Percentiles rank a stretch among this genome's conserved stretches.
Evolutionary conservation across 2,113 vertebrate genomes (phyloP).

Genomic region (Chionis minor): DNA sequence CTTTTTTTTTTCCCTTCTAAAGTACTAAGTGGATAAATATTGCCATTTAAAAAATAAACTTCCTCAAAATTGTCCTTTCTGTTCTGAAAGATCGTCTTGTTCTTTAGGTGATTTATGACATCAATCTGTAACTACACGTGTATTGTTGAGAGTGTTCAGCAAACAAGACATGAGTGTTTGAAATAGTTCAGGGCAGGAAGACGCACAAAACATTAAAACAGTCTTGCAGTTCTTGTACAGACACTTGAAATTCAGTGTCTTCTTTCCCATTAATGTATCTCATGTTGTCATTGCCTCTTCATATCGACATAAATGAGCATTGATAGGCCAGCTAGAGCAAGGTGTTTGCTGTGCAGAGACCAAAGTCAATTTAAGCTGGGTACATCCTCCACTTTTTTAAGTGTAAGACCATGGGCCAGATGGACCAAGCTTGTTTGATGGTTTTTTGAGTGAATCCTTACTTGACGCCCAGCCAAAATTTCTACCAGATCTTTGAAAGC

Average conservation of each 20-base stretch:
- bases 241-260: slow-evolving; percentile 31
- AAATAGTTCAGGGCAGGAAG: slow-evolving; percentile 49
- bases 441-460: not conserved
- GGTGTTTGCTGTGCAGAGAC: not conserved
- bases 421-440: not conserved
- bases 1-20: not conserved
- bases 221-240: not conserved
- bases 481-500: not conserved
- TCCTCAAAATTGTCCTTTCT: slow-evolving; percentile 57
- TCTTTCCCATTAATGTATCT: not conserved
- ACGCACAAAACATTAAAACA: not conserved
- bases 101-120: slow-evolving; percentile 56
- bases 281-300: not conserved
- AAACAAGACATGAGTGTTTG: slow-evolving; percentile 62
- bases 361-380: not conserved
- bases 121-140: not conserved
- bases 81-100: slow-evolving; percentile 57
- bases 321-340: not conserved
- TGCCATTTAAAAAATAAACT: slow-evolving; percentile 51
- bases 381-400: not conserved
- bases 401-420: not conserved
- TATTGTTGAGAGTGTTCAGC: slow-evolving; percentile 59
- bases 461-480: not conserved
- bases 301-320: not conserved
- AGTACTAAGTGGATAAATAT: slow-evolving; percentile 30